A percentile compares a stretch with the other conserved stretches of the same genome.
phyloP scores from a whole-genome alignment of 2,888 invertebrate genomes.

The Anarsia innoxiella region DNA sequence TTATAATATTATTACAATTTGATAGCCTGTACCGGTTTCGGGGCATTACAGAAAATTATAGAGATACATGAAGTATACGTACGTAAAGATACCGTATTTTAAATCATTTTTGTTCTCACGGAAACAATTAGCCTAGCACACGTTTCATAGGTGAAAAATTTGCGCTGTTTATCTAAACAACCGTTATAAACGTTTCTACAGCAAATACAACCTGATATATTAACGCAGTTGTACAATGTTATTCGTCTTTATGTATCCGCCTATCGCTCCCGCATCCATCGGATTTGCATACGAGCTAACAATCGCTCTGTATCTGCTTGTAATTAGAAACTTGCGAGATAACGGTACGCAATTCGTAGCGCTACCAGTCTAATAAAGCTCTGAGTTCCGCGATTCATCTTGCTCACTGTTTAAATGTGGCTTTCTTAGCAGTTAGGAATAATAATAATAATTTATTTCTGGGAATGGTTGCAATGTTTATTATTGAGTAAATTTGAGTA shows the following conservation, averaged over 20 bases:
- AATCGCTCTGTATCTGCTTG: conserved; percentile 56
- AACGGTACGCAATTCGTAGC: conserved; percentile 57
- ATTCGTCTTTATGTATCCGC: conserved; percentile 29
- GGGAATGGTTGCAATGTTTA: too few relatives aligned
- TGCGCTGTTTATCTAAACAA: too few relatives aligned
- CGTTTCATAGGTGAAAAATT: conserved; percentile 11
- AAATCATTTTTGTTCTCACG: conserved; percentile 20
- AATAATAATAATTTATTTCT: too few relatives aligned
- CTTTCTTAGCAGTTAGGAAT: too few relatives aligned
- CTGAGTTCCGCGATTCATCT: conserved; percentile 28
- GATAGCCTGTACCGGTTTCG: conserved; percentile 6
- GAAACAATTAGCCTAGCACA: conserved; percentile 17
- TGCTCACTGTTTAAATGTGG: too few relatives aligned
- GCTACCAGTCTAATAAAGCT: conserved; percentile 33
- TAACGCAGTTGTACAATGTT: conserved; percentile 17
- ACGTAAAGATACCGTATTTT: conserved; percentile 2
- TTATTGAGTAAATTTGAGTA: too few relatives aligned
- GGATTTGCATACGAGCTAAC: conserved; percentile 62
- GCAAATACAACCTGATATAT: conserved; percentile 13
- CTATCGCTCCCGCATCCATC: conserved; percentile 47
- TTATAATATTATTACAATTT: conserved; percentile 3
- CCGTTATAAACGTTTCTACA: conserved; percentile 20
- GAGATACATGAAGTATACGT: conserved; percentile 2
- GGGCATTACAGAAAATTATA: conserved; percentile 4
- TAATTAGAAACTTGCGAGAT: conserved; percentile 64